Percentiles rank a stretch among this genome's conserved stretches.
Conservation (phyloP, 2,797 vertebrate species). For the Xiphorhynchus erythropygius region DNA sequence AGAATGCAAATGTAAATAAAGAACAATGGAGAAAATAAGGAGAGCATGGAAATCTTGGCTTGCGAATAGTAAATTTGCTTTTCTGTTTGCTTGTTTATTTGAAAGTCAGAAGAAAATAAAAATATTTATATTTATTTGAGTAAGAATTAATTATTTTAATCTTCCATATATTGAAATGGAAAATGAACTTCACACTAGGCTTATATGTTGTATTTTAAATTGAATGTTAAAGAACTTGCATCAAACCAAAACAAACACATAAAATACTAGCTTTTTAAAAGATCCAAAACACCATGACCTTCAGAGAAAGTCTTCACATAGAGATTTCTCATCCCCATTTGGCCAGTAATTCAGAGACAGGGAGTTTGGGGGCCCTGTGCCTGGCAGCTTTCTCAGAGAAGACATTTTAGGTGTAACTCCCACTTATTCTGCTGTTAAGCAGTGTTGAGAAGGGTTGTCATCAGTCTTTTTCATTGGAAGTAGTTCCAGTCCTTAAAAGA, state of each 20-base stretch:
- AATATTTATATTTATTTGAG: not conserved
- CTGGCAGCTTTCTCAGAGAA: not conserved
- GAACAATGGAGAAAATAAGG: rapidly evolving
- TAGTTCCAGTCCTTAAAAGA: not conserved
- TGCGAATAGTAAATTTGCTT: not conserved
- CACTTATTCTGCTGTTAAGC: not conserved
- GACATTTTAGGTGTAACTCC: not conserved
- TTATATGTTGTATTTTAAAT: not conserved
- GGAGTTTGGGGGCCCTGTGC: not conserved
- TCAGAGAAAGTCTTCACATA: not conserved
- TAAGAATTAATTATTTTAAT: not conserved
- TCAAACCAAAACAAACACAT: not conserved
- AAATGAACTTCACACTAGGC: not conserved
- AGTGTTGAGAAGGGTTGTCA: not conserved
- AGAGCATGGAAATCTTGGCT: not conserved
- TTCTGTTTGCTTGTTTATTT: not conserved
- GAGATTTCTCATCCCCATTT: not conserved
- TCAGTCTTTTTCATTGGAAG: not conserved
- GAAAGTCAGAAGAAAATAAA: not conserved
- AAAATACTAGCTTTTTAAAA: not conserved
- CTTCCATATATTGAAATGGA: not conserved
- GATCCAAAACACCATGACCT: not conserved
- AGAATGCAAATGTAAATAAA: not conserved
- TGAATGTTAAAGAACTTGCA: not conserved
- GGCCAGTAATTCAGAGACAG: not conserved